Base-by-base conservation (phyloP, 2,113 vertebrate genomes). In the Trichomycterus rosablanca region DNA sequence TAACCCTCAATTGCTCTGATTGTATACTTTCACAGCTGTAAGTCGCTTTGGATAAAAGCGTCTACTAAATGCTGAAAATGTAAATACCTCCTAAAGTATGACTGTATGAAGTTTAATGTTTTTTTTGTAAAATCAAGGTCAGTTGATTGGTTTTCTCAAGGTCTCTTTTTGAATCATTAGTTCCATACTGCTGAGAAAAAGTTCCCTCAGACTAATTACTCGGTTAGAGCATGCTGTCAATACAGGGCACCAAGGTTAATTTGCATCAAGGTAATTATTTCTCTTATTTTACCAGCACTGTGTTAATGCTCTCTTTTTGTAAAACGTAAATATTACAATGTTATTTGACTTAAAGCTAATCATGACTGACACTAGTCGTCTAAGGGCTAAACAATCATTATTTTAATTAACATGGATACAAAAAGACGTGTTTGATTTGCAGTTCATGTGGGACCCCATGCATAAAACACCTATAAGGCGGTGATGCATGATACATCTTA, bases 191-290 rank as follows among this genome's bases (percentile, higher is more conserved):
- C 50, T 28, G 16, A 34, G 50, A 20, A 34, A 53, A 28, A n/a
- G n/a, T n/a, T n/a, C n/a, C n/a, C n/a, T n/a, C n/a, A n/a, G n/a
- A n/a, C n/a, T n/a, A n/a, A n/a, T n/a, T n/a, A n/a, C n/a, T n/a
- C n/a, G 35, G 16, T 34, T 53, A 28, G n/a, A 53, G 30, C 50
- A 53, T 28, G 40, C n/a, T 23, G 20, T 49, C 9, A 34, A 37
- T 34, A 3, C 19, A 34, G 30, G 34, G 44, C 32, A 30, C 44
- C 34, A 46, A 14, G 24, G n/a, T 60, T 23, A 60, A 60, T 15
- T 35, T 60, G 50, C 50, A 53, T 53, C 19, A 44, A 58, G 42
- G 24, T 19, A 49, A 49, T 60, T 39, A 51, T 61, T 61, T 26
- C 22, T 22, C 57, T 60, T 32, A 49, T 15, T 20, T 20, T 16